Evolutionary conservation across 1,140 invertebrate species (phyloP).

Genomic region (Lordiphosa mommai): DNA sequence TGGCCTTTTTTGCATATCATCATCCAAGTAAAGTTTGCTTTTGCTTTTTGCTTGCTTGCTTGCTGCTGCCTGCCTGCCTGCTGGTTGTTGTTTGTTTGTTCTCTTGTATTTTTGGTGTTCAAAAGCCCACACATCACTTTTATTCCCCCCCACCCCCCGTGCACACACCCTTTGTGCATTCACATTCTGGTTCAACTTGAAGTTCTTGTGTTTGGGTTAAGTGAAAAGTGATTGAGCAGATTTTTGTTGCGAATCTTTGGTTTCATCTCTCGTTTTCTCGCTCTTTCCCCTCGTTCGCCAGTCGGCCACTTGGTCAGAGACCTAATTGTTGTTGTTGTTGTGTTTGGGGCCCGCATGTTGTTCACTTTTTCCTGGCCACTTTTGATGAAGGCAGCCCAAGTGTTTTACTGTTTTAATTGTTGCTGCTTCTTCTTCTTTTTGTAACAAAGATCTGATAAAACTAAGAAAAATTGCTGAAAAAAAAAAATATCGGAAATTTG

Average conservation of each 20-base stretch:
- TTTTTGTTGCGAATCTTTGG: constrained; percentile 74
- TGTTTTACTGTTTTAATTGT: constrained; percentile 62
- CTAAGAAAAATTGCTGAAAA: constrained; percentile 13
- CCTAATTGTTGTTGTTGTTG: constrained; percentile 17
- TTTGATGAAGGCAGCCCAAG: constrained; percentile 43
- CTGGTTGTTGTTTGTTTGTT: constrained; percentile 48
- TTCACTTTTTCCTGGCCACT: constrained; percentile 28
- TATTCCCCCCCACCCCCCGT: constrained; percentile 17
- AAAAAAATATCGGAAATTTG: constrained; percentile 4
- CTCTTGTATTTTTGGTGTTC: constrained; percentile 59
- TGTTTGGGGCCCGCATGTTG: constrained; percentile 41
- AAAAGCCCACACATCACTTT: constrained; percentile 74
- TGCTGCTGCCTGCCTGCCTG: not conserved
- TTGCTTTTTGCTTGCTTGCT: constrained; percentile 49
- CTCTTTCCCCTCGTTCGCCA: not conserved
- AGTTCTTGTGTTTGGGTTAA: constrained; percentile 76
- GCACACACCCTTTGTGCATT: not conserved
- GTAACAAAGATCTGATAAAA: constrained; percentile 35
- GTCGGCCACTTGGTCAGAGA: constrained; percentile 9
- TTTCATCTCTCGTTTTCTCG: constrained; percentile 27
- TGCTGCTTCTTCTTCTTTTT: constrained; percentile 29
- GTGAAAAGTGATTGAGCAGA: constrained; percentile 77
- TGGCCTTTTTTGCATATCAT: constrained; percentile 71
- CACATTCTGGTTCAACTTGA: constrained; percentile 46
- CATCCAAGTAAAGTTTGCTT: constrained; percentile 70